Evolutionary conservation across 2,113 vertebrate species (phyloP), one percentile per base, ranked within the genome.

Genomic region (Delphinus delphis): DNA sequence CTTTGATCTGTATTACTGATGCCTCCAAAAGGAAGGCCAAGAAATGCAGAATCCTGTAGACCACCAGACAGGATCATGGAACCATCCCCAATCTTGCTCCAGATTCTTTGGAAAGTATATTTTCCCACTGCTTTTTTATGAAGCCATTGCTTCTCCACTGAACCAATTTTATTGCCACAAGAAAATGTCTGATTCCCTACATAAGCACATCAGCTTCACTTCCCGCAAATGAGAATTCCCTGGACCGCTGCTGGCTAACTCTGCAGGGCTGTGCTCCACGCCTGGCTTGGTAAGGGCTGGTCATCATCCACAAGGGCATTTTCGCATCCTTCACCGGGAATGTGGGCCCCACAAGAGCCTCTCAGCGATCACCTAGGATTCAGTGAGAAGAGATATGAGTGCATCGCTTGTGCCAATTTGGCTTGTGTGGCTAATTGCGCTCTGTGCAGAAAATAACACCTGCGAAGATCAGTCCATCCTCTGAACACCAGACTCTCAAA

Each of bases 401-500:
- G 3, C 44, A 26, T 95, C 55, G 79, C 74, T n/a, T n/a, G 53
- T 82, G 93, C 95, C 96, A 90, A 47, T 97, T 97, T 97, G 83
- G 93, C 95, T 79, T 85, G 62, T 96, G 96, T 96, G 93, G 71
- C 95, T 98, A 97, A 98, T 97, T 97, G 95, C 97, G 93, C 80
- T 67, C 67, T 88, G 96, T 95, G 94, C 81, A 93, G 96, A 96
- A 96, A 97, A 90, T 91, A 96, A 96, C 95, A 93, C 92, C 97
- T 86, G 94, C 76, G 8, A 98, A 97, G 98, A 98, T 98, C 98
- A 98, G 97, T 98, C 88, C 84, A 9, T 70, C 96, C 93, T 98
- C 93, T 98, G 98, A 98, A 97, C 71, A 8, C 93, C 88, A 90
- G 96, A 68, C 88, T 94, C 97, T 97, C 98, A 98, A 98, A 98